These are phyloP conservation scores for Monodelphis domestica DNA, from an alignment of 2,797 vertebrate genomes.

Conservation along the genomic window DNA sequence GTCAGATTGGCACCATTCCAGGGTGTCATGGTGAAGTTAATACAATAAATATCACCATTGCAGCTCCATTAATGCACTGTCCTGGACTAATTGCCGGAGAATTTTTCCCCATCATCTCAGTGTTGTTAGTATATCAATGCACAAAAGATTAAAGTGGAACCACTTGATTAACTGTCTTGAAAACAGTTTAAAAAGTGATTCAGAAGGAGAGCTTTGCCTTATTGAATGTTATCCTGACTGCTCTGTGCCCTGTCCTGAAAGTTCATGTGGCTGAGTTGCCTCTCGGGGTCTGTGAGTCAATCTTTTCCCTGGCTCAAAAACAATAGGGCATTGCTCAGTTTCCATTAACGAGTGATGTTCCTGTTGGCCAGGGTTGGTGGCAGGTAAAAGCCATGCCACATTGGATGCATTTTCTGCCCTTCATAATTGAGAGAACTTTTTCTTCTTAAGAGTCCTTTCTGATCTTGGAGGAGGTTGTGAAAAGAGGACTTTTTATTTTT, in stretches of 20 bases:
- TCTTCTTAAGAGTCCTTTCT: not conserved
- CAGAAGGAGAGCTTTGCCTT: not conserved
- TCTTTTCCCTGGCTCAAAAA: not conserved
- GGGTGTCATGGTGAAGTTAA: constrained; percentile 69
- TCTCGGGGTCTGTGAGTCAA: constrained; percentile 38
- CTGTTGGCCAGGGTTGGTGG: not conserved
- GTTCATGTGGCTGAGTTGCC: constrained; percentile 47
- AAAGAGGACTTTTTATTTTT: not conserved
- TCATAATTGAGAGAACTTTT: not conserved
- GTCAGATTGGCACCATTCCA: constrained; percentile 74
- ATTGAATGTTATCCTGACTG: constrained; percentile 54
- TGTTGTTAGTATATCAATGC: constrained; percentile 67
- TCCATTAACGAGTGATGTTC: not conserved
- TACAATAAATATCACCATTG: constrained; percentile 74
- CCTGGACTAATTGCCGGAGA: constrained; percentile 74
- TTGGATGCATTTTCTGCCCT: not conserved
- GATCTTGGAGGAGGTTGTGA: not conserved
- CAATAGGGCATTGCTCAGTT: not conserved
- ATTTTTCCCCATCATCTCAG: constrained; percentile 74
- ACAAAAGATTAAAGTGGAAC: constrained; percentile 76
- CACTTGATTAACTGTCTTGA: constrained; percentile 74
- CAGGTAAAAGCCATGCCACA: no score
- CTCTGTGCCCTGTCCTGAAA: constrained; percentile 19
- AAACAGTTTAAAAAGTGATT: constrained; percentile 58
- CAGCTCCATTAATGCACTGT: constrained; percentile 72